phyloP scores from a whole-genome alignment of 1,140 invertebrate genomes.

The Heliconius himera region DNA sequence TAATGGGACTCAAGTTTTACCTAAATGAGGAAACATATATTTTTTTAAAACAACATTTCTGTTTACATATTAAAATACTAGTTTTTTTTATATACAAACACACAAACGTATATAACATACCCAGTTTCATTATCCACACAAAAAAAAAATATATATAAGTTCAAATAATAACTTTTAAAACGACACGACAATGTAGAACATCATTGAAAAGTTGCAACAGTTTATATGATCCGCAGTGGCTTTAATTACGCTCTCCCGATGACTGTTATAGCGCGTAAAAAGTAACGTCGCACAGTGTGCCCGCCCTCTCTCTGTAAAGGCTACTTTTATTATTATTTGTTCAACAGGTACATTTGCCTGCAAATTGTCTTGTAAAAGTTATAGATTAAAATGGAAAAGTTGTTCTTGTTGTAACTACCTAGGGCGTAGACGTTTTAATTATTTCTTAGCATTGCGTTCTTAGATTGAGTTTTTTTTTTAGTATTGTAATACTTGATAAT shows the following conservation, averaged over 20 bases:
- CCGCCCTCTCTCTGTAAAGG: slow-evolving; percentile 49
- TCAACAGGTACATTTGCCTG: slow-evolving; percentile 52
- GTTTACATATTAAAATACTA: no score
- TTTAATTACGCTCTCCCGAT: slow-evolving; percentile 56
- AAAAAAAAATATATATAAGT: not conserved
- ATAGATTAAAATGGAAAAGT: slow-evolving; percentile 23
- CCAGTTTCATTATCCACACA: not conserved
- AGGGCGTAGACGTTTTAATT: not conserved
- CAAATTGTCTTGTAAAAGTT: slow-evolving; percentile 26
- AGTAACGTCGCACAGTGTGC: slow-evolving; percentile 44
- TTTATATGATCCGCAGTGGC: slow-evolving; percentile 44
- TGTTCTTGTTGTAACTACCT: not conserved
- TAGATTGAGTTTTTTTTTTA: not conserved
- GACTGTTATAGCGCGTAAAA: slow-evolving; percentile 55
- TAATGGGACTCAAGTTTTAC: no score
- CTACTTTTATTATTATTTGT: slow-evolving; percentile 59
- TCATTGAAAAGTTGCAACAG: slow-evolving; percentile 53
- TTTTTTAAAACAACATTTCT: no score
- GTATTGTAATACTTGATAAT: not conserved
- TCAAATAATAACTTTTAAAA: slow-evolving; percentile 7
- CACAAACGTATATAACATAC: not conserved
- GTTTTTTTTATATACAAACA: not conserved
- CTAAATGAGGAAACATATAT: no score
- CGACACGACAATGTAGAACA: slow-evolving; percentile 17
- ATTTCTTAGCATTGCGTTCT: not conserved